Percentiles rank a stretch among this genome's conserved stretches.
phyloP scores from a whole-genome alignment of 2,888 invertebrate genomes.

The Andrena hattorfiana region DNA sequence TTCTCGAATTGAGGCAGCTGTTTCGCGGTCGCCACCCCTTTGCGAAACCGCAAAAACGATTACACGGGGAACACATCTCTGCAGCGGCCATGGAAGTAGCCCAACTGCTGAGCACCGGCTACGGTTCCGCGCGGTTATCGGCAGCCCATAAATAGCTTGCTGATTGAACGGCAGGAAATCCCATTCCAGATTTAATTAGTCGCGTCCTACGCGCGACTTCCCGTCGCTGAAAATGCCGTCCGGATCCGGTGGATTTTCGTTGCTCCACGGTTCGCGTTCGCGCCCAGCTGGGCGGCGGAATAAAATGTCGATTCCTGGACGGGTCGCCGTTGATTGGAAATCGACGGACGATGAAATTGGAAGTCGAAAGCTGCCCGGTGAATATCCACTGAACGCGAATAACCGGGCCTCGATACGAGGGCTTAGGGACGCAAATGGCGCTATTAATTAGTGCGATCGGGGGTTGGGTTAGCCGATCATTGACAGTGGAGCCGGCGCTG shows the following conservation, averaged over 20 bases:
- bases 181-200: constrained; percentile 48
- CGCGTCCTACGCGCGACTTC: neutral
- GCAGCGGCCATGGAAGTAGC: neutral
- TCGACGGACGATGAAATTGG: constrained; percentile 49
- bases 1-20: neutral
- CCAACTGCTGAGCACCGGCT: neutral
- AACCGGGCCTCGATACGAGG: neutral
- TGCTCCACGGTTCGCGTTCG: neutral
- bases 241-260: neutral
- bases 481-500: neutral
- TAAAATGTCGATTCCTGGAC: constrained; percentile 43
- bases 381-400: constrained; percentile 2
- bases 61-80: neutral
- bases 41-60: constrained; percentile 21
- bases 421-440: constrained; percentile 9
- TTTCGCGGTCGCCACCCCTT: neutral
- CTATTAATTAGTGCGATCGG: constrained; percentile 21
- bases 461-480: neutral
- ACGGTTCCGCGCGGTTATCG: constrained; percentile 38
- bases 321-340: constrained; percentile 45
- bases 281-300: neutral
- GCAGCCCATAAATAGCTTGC: constrained; percentile 32
- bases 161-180: constrained; percentile 30
- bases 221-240: constrained; percentile 11
- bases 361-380: constrained; percentile 34